Evolutionary conservation across 2,888 invertebrate species (phyloP).

Genomic region (Drosophila aldrichi): DNA sequence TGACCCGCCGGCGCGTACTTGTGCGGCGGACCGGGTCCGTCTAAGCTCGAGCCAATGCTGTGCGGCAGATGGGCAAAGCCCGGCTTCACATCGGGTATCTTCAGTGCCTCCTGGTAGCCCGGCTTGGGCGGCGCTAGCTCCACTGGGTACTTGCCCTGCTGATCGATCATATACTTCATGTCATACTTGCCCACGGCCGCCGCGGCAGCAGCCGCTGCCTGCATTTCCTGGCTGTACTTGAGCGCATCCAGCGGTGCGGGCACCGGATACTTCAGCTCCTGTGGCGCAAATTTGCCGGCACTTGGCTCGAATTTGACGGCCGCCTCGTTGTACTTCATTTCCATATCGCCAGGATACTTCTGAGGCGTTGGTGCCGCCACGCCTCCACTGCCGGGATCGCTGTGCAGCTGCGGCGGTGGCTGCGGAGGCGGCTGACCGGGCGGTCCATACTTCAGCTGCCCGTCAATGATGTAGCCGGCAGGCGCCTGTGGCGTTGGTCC

Average conservation of each 20-base stretch:
- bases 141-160: constrained; percentile 80
- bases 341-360: constrained; percentile 84
- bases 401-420: constrained; percentile 73
- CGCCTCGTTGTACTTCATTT: constrained; percentile 83
- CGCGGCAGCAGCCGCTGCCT: constrained; percentile 79
- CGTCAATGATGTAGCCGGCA: constrained; percentile 81
- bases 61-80: constrained; percentile 76
- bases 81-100: constrained; percentile 83
- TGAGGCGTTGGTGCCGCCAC: constrained; percentile 57
- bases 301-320: constrained; percentile 80
- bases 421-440: constrained; percentile 65
- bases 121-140: constrained; percentile 76
- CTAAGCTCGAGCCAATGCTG: constrained; percentile 58
- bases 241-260: constrained; percentile 81
- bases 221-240: constrained; percentile 84
- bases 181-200: constrained; percentile 83
- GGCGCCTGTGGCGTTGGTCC: constrained; percentile 70
- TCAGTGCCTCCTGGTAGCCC: constrained; percentile 82
- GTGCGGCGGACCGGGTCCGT: constrained; percentile 53
- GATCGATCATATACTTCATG: constrained; percentile 84
- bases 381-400: constrained; percentile 67
- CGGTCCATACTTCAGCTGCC: constrained; percentile 79
- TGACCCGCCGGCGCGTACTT: constrained; percentile 68
- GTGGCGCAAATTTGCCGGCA: constrained; percentile 79
- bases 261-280: constrained; percentile 86